Evolutionary conservation across 2,888 invertebrate genomes (phyloP).

Genomic region (Orthonychiurus folsomi): DNA sequence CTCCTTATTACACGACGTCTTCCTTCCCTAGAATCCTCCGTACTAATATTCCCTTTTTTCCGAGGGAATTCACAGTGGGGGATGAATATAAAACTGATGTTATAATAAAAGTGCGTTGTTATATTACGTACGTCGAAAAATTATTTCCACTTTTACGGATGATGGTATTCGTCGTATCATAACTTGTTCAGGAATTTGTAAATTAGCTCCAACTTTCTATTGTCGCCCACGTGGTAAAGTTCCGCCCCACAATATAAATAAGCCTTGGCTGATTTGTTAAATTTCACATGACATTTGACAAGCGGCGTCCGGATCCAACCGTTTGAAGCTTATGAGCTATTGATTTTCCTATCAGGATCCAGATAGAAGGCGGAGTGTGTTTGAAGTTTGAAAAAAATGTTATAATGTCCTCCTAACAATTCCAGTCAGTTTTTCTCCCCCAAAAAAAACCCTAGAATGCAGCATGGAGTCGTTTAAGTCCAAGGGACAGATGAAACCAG

Average conservation of each 20-base stretch:
- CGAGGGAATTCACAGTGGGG: background rate
- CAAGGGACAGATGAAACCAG: background rate
- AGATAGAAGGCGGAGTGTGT: background rate
- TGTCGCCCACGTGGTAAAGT: too few species aligned
- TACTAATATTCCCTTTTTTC: background rate
- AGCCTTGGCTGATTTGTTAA: background rate
- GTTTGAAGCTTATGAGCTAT: background rate
- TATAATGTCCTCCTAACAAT: background rate
- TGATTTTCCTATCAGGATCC: background rate
- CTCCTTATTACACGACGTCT: too few species aligned
- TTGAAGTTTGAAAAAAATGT: background rate
- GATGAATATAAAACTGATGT: background rate
- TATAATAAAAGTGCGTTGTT: too few species aligned
- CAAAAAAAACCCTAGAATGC: background rate
- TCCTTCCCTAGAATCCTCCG: too few species aligned
- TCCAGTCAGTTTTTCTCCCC: background rate
- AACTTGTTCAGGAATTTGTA: too few species aligned
- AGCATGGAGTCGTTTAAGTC: background rate
- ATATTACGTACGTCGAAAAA: too few species aligned
- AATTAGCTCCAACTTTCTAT: too few species aligned
- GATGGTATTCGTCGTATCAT: too few species aligned
- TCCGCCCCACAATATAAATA: background rate
- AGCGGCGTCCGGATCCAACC: background rate
- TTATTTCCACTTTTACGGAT: too few species aligned
- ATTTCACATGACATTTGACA: background rate